phyloP scores from a whole-genome alignment of 2,888 invertebrate genomes.

The Pterobdella sp. region DNA sequence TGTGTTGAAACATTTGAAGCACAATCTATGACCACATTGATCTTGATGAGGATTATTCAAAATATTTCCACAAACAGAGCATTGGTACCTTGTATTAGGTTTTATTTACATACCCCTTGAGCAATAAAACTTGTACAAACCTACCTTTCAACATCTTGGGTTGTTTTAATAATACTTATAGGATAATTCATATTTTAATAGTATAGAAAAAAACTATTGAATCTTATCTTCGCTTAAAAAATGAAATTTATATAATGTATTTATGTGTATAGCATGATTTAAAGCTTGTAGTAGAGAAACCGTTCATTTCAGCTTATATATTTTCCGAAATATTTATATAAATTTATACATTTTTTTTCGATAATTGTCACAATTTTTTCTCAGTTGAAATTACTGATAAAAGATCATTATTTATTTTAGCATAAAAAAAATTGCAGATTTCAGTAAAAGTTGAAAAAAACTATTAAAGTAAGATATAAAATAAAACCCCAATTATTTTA shows the following conservation, averaged over 20 bases:
- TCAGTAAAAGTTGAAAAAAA: too few relatives aligned
- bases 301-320: too few relatives aligned
- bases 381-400: too few relatives aligned
- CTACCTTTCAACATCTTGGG: background rate
- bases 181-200: background rate
- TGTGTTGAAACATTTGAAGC: background rate
- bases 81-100: background rate
- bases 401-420: too few relatives aligned
- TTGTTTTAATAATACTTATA: background rate
- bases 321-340: too few relatives aligned
- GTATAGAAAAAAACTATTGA: background rate
- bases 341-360: too few relatives aligned
- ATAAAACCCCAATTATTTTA: too few relatives aligned
- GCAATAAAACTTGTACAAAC: background rate
- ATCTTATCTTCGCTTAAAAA: background rate
- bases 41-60: background rate
- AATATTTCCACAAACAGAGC: background rate
- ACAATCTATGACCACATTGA: background rate
- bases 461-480: too few relatives aligned
- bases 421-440: too few relatives aligned
- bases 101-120: background rate
- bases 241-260: background rate
- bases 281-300: too few relatives aligned
- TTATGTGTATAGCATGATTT: background rate
- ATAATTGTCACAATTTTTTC: too few relatives aligned